phyloP scores from a whole-genome alignment of 92 coral and sea anemone genomes.

The Palythoa grandis region DNA sequence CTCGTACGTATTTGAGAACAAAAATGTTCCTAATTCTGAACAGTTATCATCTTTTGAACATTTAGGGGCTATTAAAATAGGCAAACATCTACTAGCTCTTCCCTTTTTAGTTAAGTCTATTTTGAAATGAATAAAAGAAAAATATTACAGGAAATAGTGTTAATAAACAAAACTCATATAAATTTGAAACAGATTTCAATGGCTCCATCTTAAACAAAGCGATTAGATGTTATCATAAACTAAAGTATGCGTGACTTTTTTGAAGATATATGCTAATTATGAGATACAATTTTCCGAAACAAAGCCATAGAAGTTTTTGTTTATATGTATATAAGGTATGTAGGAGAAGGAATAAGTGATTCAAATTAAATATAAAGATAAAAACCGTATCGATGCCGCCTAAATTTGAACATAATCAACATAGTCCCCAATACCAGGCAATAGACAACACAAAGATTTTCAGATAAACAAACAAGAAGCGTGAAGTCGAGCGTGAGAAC shows the following conservation, averaged over 20 bases:
- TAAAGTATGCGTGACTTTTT: conserved; percentile 10
- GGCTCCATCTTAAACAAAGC: neutral
- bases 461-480: neutral
- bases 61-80: neutral
- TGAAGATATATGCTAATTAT: neutral
- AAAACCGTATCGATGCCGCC: neutral
- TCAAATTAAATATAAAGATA: neutral
- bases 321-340: neutral
- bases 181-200: neutral
- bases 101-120: neutral
- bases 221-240: neutral
- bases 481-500: neutral
- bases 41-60: conserved; percentile 21
- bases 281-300: neutral
- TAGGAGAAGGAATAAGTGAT: neutral
- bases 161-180: neutral
- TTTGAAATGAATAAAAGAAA: conserved; percentile 1
- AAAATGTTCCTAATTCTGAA: conserved; percentile 5
- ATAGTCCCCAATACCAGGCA: too few relatives aligned
- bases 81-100: neutral
- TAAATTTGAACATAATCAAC: neutral
- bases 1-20: neutral
- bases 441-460: neutral
- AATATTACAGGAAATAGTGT: too few relatives aligned
- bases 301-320: neutral